Conservation (phyloP, 2,113 vertebrate genomes). For the Catagonus wagneri region DNA sequence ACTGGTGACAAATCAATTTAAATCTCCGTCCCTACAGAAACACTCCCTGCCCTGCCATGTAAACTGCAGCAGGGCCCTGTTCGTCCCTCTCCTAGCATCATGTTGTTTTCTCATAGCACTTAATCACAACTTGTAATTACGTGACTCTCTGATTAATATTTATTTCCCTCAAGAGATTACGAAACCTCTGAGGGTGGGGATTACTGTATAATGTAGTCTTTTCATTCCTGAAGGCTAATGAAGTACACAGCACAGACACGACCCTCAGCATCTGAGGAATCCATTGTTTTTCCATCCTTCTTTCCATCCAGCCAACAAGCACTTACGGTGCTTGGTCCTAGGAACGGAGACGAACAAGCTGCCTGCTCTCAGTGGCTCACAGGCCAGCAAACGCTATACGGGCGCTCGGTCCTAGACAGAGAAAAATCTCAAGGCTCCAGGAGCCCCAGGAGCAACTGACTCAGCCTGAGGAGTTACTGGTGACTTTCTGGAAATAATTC, state of each 20-base stretch:
- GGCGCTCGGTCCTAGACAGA: background rate
- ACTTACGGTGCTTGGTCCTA: background rate
- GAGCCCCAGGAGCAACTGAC: background rate
- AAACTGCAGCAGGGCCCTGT: background rate
- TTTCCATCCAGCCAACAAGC: background rate
- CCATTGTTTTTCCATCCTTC: accelerated
- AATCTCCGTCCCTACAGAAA: background rate
- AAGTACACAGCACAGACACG: background rate
- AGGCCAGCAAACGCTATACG: background rate
- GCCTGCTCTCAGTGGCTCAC: background rate
- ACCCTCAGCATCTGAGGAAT: accelerated
- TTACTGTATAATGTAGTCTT: background rate
- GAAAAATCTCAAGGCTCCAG: background rate
- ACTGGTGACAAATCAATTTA: no score
- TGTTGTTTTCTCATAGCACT: background rate
- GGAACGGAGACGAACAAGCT: background rate
- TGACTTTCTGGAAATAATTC: background rate
- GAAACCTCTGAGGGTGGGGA: background rate
- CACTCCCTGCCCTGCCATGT: no score
- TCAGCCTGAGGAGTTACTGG: background rate
- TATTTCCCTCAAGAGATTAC: background rate
- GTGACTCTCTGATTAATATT: background rate
- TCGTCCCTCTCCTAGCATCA: background rate
- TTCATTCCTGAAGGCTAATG: background rate
- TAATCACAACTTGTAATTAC: background rate